phyloP scores from a whole-genome alignment of 2,113 vertebrate species.

The Hypocryptadius cinnamomeus region DNA sequence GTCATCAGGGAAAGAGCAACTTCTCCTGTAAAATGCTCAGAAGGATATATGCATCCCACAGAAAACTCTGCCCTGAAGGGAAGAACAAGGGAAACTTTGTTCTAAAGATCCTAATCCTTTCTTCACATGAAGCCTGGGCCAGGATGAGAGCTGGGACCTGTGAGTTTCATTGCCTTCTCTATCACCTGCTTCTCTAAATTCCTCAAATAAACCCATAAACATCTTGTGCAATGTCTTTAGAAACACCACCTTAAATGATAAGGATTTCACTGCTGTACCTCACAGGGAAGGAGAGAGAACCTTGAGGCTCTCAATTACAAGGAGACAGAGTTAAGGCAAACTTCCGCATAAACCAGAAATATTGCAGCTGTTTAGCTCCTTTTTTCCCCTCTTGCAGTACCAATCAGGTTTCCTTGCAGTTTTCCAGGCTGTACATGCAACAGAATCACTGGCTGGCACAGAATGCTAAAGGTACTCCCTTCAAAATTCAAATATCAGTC shows the following conservation, averaged over 20 bases:
- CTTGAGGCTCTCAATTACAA: not conserved
- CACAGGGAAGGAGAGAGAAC: not conserved
- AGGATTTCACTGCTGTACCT: not conserved
- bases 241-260: not conserved
- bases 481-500: not conserved
- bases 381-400: not conserved
- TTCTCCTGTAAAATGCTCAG: not conserved
- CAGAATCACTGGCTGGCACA: not conserved
- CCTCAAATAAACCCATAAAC: not conserved
- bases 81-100: not conserved
- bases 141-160: not conserved
- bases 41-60: not conserved
- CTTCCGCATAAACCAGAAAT: not conserved
- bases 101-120: not conserved
- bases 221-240: not conserved
- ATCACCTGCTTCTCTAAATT: not conserved
- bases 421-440: not conserved
- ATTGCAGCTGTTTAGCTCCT: not conserved
- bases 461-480: not conserved
- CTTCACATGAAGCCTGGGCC: not conserved
- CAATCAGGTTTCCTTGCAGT: not conserved
- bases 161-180: not conserved
- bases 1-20: not conserved
- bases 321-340: not conserved
- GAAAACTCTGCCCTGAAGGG: not conserved